phyloP scores from a whole-genome alignment of 2,113 vertebrate genomes.

The Dipodomys ordii region DNA sequence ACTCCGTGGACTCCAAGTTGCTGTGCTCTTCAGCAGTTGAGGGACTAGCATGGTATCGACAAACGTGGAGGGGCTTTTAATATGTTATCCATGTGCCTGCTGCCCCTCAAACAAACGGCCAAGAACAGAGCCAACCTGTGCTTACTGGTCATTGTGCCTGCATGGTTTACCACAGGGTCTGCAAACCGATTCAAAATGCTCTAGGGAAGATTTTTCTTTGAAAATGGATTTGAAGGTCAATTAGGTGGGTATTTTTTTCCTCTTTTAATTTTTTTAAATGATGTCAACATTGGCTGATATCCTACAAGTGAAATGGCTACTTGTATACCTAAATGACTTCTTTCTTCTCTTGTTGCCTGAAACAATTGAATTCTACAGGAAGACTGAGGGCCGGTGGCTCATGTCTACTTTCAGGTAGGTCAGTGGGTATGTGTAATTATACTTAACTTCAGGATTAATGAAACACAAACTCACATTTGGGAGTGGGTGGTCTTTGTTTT shows the following conservation, averaged over 20 bases:
- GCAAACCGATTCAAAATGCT: not conserved
- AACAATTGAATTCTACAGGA: not conserved
- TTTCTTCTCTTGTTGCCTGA: not conserved
- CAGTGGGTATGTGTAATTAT: not conserved
- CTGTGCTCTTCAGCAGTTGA: constrained; percentile 34
- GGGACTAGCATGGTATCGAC: constrained; percentile 15
- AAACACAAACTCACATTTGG: not conserved
- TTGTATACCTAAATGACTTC: not conserved
- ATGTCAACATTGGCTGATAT: not conserved
- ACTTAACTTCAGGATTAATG: not conserved
- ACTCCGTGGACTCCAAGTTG: constrained; percentile 35
- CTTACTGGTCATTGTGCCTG: not conserved
- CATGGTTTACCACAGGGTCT: not conserved
- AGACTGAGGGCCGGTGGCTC: not conserved
- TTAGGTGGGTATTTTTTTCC: not conserved
- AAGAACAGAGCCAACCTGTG: no score
- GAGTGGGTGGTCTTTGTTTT: no score
- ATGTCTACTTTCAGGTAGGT: not conserved
- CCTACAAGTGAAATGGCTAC: not conserved
- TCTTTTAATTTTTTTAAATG: constrained; percentile 20
- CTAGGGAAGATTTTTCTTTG: no score
- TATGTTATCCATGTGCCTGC: not conserved
- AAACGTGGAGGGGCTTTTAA: constrained; percentile 15
- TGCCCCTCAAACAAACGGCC: not conserved
- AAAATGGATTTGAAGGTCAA: not conserved